A percentile compares a stretch with the other conserved stretches of the same genome.
Evolutionary conservation across 1,140 invertebrate species (phyloP).

Genomic region (Anthonomus grandis): DNA sequence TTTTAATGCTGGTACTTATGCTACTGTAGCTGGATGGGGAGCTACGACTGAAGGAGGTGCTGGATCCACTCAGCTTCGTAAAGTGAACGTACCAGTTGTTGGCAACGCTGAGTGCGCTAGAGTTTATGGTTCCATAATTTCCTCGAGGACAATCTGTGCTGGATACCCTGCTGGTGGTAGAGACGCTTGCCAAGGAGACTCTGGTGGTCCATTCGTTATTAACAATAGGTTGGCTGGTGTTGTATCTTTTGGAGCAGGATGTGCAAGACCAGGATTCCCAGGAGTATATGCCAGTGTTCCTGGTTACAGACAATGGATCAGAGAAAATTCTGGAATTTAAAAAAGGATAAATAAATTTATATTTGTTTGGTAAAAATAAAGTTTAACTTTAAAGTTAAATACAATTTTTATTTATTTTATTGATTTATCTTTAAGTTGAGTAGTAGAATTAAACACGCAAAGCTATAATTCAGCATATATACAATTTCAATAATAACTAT

Average conservation of each 20-base stretch:
- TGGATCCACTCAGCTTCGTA: slow-evolving; percentile 34
- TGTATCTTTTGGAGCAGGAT: slow-evolving; percentile 53
- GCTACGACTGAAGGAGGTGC: slow-evolving; percentile 20
- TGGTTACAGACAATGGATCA: slow-evolving; percentile 21
- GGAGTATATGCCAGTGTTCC: slow-evolving; percentile 29
- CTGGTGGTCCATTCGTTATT: slow-evolving; percentile 58
- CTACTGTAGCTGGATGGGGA: slow-evolving; percentile 45
- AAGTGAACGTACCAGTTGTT: slow-evolving; percentile 17
- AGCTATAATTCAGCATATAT: no score
- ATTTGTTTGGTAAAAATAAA: no score
- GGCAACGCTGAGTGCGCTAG: slow-evolving; percentile 4
- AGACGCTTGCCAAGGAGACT: slow-evolving; percentile 65
- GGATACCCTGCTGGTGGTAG: slow-evolving; percentile 45
- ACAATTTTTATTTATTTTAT: no score
- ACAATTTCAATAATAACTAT: no score
- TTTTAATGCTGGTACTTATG: slow-evolving; percentile 15
- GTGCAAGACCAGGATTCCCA: slow-evolving; percentile 25
- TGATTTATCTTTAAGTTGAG: no score
- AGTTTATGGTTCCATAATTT: slow-evolving; percentile 38
- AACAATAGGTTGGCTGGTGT: slow-evolving; percentile 52
- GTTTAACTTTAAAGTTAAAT: no score
- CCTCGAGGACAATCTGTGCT: slow-evolving; percentile 45
- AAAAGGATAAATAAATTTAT: no score
- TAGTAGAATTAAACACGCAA: no score
- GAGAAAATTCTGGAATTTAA: slow-evolving; percentile 9